phyloP scores from a whole-genome alignment of 2,113 vertebrate genomes.

The Sceloporus tristichus region DNA sequence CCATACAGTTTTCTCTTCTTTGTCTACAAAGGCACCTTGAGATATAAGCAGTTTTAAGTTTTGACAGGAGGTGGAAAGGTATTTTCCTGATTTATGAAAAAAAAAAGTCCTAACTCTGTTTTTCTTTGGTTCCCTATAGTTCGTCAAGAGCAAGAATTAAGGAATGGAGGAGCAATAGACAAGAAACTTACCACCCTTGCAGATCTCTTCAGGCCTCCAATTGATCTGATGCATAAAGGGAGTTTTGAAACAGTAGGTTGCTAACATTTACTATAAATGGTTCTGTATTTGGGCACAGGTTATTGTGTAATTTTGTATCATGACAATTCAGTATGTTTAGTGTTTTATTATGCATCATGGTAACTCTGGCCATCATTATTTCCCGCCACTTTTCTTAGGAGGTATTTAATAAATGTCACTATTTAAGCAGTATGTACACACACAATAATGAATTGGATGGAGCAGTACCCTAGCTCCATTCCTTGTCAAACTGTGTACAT shows the following conservation, averaged over 20 bases:
- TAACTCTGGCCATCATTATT: background rate
- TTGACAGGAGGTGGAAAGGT: no score
- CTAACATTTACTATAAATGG: background rate
- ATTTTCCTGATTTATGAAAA: background rate
- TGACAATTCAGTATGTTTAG: background rate
- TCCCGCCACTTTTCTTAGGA: fast-evolving
- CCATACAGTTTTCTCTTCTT: no score
- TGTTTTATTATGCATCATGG: background rate
- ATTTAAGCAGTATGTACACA: background rate
- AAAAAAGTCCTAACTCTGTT: slow-evolving; percentile 21
- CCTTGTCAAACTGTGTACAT: background rate
- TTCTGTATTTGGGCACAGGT: fast-evolving
- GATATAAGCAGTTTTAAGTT: no score
- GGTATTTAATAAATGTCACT: background rate
- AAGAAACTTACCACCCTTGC: slow-evolving; percentile 98
- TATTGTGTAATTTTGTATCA: fast-evolving
- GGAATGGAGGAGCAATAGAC: slow-evolving; percentile 95
- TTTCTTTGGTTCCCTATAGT: slow-evolving; percentile 79
- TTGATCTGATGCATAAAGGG: slow-evolving; percentile 99
- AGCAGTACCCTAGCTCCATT: background rate
- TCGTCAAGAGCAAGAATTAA: slow-evolving; percentile 97
- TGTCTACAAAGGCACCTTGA: no score
- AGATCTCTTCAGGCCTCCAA: slow-evolving; percentile 97
- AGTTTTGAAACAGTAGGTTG: slow-evolving; percentile 97
- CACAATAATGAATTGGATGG: background rate